phyloP scores from a whole-genome alignment of 2,888 invertebrate genomes.

The Deladenus siricidicola region DNA sequence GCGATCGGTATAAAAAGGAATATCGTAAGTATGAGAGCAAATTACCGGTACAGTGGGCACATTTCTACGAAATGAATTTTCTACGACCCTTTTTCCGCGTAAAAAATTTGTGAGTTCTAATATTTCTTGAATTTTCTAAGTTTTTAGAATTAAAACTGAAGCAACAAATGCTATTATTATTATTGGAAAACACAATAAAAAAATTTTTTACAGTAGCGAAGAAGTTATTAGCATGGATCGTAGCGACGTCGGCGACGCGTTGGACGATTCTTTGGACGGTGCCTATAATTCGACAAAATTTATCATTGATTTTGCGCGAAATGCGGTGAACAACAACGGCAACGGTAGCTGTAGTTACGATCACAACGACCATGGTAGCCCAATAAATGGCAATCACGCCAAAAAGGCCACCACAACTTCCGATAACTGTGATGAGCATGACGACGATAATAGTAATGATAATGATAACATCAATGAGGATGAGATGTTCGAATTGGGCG shows the following conservation, averaged over 20 bases:
- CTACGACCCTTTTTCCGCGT: conserved; percentile 16
- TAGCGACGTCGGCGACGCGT: not conserved
- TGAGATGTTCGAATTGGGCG: no score
- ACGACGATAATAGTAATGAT: no score
- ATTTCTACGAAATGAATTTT: conserved; percentile 21
- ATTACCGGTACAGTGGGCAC: conserved; percentile 5
- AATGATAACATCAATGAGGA: no score
- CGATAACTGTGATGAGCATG: no score
- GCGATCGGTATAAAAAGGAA: conserved; percentile 45
- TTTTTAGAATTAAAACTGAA: not conserved
- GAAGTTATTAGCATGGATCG: not conserved
- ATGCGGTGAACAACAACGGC: no score
- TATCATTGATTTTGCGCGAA: no score
- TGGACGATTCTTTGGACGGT: no score
- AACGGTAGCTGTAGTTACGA: no score
- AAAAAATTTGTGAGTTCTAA: not conserved
- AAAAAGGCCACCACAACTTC: no score
- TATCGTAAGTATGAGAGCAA: conserved; percentile 12
- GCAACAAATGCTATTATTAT: not conserved
- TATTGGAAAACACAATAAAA: not conserved
- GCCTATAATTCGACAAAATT: no score
- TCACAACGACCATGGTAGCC: no score
- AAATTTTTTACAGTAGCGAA: not conserved
- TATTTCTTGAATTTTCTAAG: not conserved
- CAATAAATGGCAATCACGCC: no score